phyloP scores from a whole-genome alignment of 2,888 invertebrate genomes.

The Salticus scenicus region DNA sequence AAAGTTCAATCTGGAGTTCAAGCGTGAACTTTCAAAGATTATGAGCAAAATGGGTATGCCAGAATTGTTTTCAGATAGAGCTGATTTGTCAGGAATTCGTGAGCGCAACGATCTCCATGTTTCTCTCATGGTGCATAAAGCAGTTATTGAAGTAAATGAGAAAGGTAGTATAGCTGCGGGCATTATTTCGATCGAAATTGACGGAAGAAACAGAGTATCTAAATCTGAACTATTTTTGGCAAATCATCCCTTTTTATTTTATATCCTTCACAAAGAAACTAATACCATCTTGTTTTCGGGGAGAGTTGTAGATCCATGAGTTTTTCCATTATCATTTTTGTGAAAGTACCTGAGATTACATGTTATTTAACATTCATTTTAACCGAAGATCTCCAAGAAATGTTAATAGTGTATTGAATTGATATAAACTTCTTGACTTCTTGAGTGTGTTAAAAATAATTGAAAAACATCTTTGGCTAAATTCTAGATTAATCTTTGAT shows the following conservation, averaged over 20 bases:
- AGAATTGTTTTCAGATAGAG: conserved; percentile 52
- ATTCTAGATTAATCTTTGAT: no score
- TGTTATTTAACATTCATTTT: no score
- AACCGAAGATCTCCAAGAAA: no score
- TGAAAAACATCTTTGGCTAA: no score
- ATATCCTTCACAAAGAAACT: conserved; percentile 47
- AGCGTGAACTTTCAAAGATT: conserved; percentile 46
- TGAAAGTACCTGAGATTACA: no score
- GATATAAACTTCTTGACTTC: no score
- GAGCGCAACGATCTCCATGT: conserved; percentile 50
- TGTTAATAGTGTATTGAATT: no score
- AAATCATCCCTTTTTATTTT: conserved; percentile 55
- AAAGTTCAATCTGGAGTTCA: conserved; percentile 44
- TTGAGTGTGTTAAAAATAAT: no score
- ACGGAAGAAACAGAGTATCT: conserved; percentile 4
- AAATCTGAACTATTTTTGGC: conserved; percentile 16
- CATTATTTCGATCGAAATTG: conserved; percentile 31
- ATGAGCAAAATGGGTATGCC: conserved; percentile 50
- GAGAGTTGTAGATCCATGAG: conserved; percentile 36
- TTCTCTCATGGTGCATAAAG: conserved; percentile 58
- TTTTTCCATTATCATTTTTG: background rate
- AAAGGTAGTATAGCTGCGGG: conserved; percentile 40
- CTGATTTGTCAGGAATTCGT: conserved; percentile 47
- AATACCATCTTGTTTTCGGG: conserved; percentile 46
- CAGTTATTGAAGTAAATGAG: conserved; percentile 51